Percentiles rank a stretch among this genome's conserved stretches.
Evolutionary conservation across 2,113 vertebrate genomes (phyloP).

Genomic region (Pachyramphus minor): DNA sequence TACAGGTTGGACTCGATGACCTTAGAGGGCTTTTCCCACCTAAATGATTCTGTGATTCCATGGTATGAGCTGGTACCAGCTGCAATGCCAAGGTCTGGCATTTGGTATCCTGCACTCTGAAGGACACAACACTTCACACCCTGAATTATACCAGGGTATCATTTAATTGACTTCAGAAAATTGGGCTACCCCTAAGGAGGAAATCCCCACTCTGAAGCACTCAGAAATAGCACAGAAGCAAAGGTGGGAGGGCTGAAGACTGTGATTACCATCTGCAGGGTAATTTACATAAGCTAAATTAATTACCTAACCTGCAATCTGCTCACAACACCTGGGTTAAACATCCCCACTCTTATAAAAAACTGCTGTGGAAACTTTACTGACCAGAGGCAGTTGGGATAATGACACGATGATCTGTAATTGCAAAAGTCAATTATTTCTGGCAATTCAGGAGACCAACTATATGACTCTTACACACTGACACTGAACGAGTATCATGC

Average conservation of each 20-base stretch:
- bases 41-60: not conserved
- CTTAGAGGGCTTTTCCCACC: not conserved
- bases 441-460: not conserved
- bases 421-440: not conserved
- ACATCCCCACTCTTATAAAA: not conserved
- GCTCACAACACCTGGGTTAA: conserved; percentile 55
- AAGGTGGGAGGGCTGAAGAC: not conserved
- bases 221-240: not conserved
- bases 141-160: not conserved
- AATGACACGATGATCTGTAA: not conserved
- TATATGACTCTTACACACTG: not conserved
- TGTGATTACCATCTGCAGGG: not conserved
- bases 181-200: not conserved
- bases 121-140: not conserved
- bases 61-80: not conserved
- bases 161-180: not conserved
- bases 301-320: conserved; percentile 42
- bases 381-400: not conserved
- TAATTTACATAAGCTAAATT: conserved; percentile 51
- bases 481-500: not conserved
- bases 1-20: not conserved
- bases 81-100: not conserved
- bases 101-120: not conserved
- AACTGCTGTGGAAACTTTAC: not conserved
- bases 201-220: not conserved